Evolutionary conservation across 2,797 vertebrate genomes (phyloP), one percentile per base, ranked within the genome.

Genomic region (Sebastes baramenuke): DNA sequence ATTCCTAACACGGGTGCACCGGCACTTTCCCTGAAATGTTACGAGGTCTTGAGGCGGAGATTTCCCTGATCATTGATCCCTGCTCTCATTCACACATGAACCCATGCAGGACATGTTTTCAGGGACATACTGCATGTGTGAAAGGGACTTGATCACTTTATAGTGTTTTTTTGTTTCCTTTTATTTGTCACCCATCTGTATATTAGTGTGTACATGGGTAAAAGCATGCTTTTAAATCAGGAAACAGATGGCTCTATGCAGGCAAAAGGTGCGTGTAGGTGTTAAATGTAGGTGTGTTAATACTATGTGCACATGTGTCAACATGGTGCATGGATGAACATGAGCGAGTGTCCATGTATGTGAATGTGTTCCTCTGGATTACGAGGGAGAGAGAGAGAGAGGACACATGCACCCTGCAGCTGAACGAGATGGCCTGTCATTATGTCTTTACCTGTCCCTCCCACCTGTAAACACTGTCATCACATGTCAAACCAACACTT

Each of bases 391-490:
- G 64, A 42, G 62, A 55, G 58, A 55, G 58, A 70, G 78, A 76
- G 46, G 30, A 85, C 38, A 83, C 56, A 75, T 65, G 61, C 30
- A 58, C 69, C 90, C 90, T 82, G 75, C 72, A 88, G 92, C 68
- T 11, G 0, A 67, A 68, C 27, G 32, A 32, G 59, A 61, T 1
- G 59, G 71, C 62, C 83, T 93, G 83, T 94, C 88, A 95, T 94
- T 92, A 93, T 77, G 52, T 60, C 54, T 79, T 52, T 36, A 75
- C 83, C 72, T 75, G 82, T 67, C 61, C 74, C 73, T 84, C 65
- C 81, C 87, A 29, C 29, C 8, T 77, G 29, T 59, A 84, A 92
- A 90, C 75, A 83, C 88, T 87, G 86, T 93, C 87, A 93, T 94
- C 87, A 84, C 75, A 71, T 73, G 4, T 77, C 58, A 71, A 79